Evolutionary conservation across 2,888 invertebrate species (phyloP).

Genomic region (Trachelus iudaicus): DNA sequence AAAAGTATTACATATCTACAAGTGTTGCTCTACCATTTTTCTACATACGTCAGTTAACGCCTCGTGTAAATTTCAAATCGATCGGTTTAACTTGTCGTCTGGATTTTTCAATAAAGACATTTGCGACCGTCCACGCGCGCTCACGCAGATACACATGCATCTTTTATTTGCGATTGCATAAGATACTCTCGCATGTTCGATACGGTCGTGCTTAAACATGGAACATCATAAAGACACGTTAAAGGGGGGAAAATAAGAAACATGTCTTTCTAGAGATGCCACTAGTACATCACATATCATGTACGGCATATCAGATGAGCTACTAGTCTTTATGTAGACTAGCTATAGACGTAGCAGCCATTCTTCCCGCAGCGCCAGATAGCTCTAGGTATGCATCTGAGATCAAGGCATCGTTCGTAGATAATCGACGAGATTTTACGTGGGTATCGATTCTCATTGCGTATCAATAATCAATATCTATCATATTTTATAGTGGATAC

Average conservation of each 20-base stretch:
- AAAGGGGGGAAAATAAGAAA: not conserved
- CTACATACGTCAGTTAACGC: too few species aligned
- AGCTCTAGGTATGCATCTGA: slow-evolving; percentile 64
- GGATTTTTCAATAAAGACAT: too few species aligned
- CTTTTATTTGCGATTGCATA: not conserved
- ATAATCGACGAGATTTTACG: slow-evolving; percentile 17
- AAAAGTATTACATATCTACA: too few species aligned
- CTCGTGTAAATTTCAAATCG: too few species aligned
- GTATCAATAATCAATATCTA: too few species aligned
- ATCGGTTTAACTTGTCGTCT: too few species aligned
- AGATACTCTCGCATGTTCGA: too few species aligned
- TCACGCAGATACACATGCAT: not conserved
- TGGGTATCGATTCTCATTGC: too few species aligned
- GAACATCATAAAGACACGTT: not conserved
- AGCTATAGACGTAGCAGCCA: slow-evolving; percentile 64
- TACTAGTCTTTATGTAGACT: slow-evolving; percentile 63
- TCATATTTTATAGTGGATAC: too few species aligned
- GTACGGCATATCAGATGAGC: slow-evolving; percentile 60
- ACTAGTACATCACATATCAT: slow-evolving; percentile 58
- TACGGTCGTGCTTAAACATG: too few species aligned
- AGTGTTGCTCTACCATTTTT: too few species aligned
- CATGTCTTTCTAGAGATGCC: slow-evolving; percentile 44
- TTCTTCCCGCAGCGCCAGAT: slow-evolving; percentile 62
- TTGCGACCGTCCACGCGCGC: not conserved
- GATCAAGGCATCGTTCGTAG: slow-evolving; percentile 60